Evolutionary conservation across 2,113 vertebrate genomes (phyloP).

Genomic region (Burhinus bistriatus): DNA sequence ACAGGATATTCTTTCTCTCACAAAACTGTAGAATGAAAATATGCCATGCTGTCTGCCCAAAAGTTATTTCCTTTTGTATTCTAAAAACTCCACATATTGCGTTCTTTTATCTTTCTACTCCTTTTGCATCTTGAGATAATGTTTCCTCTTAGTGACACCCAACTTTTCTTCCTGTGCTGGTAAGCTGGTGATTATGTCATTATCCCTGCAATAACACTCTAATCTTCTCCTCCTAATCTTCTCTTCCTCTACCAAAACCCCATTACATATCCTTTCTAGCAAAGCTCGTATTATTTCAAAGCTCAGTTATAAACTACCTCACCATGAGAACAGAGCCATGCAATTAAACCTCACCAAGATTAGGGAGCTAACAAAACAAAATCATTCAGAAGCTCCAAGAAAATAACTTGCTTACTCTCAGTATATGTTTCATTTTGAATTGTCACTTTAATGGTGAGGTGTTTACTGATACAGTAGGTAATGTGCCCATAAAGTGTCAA

Average conservation of each 20-base stretch:
- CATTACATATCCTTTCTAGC: conserved; percentile 13
- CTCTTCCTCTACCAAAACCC: conserved; percentile 20
- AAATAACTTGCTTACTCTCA: not conserved
- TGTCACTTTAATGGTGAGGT: conserved; percentile 6
- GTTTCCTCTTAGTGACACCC: not conserved
- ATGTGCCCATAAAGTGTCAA: not conserved
- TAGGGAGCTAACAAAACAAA: not conserved
- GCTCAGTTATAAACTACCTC: not conserved
- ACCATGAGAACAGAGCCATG: not conserved
- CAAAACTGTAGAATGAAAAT: not conserved
- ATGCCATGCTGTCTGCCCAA: not conserved
- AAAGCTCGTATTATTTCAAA: conserved; percentile 17
- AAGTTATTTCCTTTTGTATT: not conserved
- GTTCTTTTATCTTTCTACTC: not conserved
- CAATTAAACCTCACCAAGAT: conserved; percentile 41
- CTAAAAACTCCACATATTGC: not conserved
- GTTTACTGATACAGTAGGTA: not conserved
- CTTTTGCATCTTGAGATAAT: not conserved
- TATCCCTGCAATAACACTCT: conserved; percentile 29
- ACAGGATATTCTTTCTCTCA: not conserved
- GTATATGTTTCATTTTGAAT: not conserved
- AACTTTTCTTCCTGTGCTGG: not conserved
- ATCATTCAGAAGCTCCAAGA: not conserved
- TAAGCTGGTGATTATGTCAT: conserved; percentile 23
- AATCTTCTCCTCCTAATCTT: conserved; percentile 24